Conservation (phyloP, 2,888 invertebrate genomes). For the Alloplasta piceator region DNA sequence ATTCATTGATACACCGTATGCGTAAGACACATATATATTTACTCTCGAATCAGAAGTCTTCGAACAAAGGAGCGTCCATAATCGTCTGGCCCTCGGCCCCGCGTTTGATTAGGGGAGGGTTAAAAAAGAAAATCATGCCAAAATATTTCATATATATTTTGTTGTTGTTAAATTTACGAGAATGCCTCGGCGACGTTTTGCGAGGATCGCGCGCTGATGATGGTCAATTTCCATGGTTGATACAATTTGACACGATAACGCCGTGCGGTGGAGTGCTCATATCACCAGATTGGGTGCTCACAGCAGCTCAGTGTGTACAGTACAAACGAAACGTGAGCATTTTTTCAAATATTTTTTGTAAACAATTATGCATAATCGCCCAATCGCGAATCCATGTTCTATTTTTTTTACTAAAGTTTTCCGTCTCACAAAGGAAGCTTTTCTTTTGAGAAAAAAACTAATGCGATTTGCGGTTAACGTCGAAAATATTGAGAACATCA, state of each 20-base stretch:
- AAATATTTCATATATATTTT: conserved; percentile 67
- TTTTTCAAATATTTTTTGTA: background rate
- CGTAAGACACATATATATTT: conserved; percentile 1
- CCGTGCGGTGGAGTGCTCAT: conserved; percentile 74
- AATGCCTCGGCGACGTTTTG: conserved; percentile 60
- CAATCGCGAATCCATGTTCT: too few relatives aligned
- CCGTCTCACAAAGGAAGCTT: too few relatives aligned
- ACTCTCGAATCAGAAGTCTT: conserved; percentile 9
- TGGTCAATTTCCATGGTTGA: conserved; percentile 74
- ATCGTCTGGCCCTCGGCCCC: conserved; percentile 4
- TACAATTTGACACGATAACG: conserved; percentile 74
- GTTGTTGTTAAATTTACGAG: conserved; percentile 60
- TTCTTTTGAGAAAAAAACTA: too few relatives aligned
- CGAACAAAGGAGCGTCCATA: conserved; percentile 50
- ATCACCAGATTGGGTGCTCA: conserved; percentile 74
- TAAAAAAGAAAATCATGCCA: conserved; percentile 66
- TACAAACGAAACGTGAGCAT: conserved; percentile 71
- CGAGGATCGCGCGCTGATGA: conserved; percentile 64
- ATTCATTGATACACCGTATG: conserved; percentile 47
- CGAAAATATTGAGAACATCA: too few relatives aligned
- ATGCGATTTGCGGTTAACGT: too few relatives aligned
- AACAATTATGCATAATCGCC: too few relatives aligned
- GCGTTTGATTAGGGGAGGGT: background rate
- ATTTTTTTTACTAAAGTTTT: too few relatives aligned
- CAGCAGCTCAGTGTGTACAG: conserved; percentile 74